Evolutionary conservation across 2,888 invertebrate species (phyloP).

Genomic region (Synanthedon vespiformis): DNA sequence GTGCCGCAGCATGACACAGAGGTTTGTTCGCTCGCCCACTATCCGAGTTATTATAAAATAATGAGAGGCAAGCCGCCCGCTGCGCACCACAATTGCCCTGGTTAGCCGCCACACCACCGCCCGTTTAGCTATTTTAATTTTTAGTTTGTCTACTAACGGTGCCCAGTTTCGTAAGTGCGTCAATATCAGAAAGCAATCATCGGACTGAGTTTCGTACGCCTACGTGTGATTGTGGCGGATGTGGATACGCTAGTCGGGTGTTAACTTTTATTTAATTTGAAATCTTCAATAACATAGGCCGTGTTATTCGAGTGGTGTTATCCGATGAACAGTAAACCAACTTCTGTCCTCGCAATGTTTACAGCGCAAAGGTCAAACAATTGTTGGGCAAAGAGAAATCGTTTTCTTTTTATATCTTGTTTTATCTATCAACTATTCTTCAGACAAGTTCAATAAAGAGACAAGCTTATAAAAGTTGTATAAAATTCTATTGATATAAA

Average conservation of each 20-base stretch:
- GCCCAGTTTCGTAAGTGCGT: constrained; percentile 41
- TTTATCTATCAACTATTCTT: no score
- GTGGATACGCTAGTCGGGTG: constrained; percentile 7
- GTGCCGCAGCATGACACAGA: constrained; percentile 53
- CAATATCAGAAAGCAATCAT: constrained; percentile 33
- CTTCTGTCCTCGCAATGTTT: neutral
- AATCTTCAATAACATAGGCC: constrained; percentile 15
- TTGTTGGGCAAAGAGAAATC: neutral
- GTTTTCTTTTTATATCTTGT: no score
- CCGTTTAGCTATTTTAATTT: constrained; percentile 70
- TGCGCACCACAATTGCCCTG: constrained; percentile 66
- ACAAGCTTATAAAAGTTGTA: no score
- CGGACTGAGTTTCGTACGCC: constrained; percentile 37
- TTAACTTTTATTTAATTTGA: constrained; percentile 19
- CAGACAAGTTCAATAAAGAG: no score
- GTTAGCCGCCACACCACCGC: constrained; percentile 58
- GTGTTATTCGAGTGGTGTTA: constrained; percentile 23
- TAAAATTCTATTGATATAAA: no score
- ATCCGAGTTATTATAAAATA: constrained; percentile 67
- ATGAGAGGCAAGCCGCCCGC: constrained; percentile 66
- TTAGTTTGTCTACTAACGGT: constrained; percentile 68
- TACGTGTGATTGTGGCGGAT: constrained; percentile 16
- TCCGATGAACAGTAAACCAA: constrained; percentile 8
- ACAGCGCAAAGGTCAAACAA: neutral
- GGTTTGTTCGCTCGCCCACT: constrained; percentile 49